Percentiles rank a stretch among this genome's conserved stretches.
These are phyloP conservation scores for Elymnias hypermnestra DNA, from an alignment of 1,140 invertebrate genomes.

Conservation along the genomic window DNA sequence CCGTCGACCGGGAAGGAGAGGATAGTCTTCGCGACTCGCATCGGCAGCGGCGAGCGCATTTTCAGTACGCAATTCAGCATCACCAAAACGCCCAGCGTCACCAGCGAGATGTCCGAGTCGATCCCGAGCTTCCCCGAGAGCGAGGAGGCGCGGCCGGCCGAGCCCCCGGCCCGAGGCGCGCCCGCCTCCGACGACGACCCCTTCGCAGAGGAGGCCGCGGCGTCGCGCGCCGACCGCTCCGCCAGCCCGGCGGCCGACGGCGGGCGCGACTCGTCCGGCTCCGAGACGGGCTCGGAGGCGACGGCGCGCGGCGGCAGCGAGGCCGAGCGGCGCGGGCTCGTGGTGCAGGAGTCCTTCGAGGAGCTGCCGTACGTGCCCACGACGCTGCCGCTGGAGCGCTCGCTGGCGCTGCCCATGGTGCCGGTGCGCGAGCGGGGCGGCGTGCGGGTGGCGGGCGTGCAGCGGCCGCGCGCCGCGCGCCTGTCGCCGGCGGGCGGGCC, in stretches of 20 bases:
- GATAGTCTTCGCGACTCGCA: slow-evolving; percentile 56
- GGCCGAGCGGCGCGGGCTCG: slow-evolving; percentile 84
- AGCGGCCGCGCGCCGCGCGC: slow-evolving; percentile 90
- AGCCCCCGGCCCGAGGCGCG: slow-evolving; percentile 5
- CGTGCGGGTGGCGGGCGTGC: slow-evolving; percentile 88
- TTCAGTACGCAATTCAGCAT: slow-evolving; percentile 67
- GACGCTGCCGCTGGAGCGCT: slow-evolving; percentile 88
- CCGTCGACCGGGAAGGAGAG: slow-evolving; percentile 38
- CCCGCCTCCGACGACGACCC: slow-evolving; percentile 7
- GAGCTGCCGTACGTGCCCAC: slow-evolving; percentile 92
- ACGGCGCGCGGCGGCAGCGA: slow-evolving; percentile 64
- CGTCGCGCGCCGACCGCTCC: slow-evolving; percentile 50
- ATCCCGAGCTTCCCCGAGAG: slow-evolving; percentile 49
- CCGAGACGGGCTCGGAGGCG: slow-evolving; percentile 83
- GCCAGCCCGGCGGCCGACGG: slow-evolving; percentile 54
- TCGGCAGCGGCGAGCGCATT: slow-evolving; percentile 60
- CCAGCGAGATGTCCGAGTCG: slow-evolving; percentile 60
- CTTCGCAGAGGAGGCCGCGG: no score
- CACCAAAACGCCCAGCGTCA: slow-evolving; percentile 63
- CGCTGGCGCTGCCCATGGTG: slow-evolving; percentile 86
- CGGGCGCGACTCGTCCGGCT: slow-evolving; percentile 83
- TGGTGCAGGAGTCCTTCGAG: slow-evolving; percentile 89
- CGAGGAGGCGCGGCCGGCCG: slow-evolving; percentile 25
- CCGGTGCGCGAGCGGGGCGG: slow-evolving; percentile 83
- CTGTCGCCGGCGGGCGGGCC: slow-evolving; percentile 87